Evolutionary conservation across 2,113 vertebrate genomes (phyloP).

Genomic region (Python bivittatus): DNA sequence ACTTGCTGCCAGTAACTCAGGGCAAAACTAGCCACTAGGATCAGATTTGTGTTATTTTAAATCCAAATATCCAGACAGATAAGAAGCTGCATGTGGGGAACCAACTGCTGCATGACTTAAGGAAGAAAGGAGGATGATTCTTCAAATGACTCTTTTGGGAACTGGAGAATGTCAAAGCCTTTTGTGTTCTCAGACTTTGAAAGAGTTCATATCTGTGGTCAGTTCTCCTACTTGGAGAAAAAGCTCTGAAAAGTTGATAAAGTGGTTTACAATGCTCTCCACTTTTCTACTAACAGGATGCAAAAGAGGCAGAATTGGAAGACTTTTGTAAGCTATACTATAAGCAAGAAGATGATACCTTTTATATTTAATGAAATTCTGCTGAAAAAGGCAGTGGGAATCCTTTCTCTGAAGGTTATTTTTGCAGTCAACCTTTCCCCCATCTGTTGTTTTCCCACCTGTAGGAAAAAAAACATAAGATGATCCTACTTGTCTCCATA

Average conservation of each 20-base stretch:
- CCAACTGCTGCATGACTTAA: background rate
- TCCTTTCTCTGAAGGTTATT: background rate
- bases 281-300: background rate
- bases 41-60: background rate
- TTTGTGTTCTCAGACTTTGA: background rate
- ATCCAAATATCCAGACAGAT: background rate
- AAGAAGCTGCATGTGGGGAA: background rate
- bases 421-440: background rate
- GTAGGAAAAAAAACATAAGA: background rate
- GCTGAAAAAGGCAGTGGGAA: background rate
- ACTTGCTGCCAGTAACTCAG: background rate
- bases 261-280: background rate
- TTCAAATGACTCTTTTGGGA: background rate
- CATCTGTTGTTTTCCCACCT: background rate
- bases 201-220: background rate
- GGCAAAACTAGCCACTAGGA: background rate
- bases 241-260: background rate
- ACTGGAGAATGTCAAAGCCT: background rate
- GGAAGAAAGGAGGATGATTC: background rate
- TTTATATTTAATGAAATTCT: background rate
- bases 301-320: slow-evolving; percentile 11
- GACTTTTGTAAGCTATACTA: background rate
- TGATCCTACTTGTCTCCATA: background rate
- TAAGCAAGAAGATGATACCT: background rate
- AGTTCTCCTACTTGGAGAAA: background rate